A percentile compares a stretch with the other conserved stretches of the same genome.
Evolutionary conservation across 2,113 vertebrate species (phyloP).

Genomic region (Oncorhynchus keta): DNA sequence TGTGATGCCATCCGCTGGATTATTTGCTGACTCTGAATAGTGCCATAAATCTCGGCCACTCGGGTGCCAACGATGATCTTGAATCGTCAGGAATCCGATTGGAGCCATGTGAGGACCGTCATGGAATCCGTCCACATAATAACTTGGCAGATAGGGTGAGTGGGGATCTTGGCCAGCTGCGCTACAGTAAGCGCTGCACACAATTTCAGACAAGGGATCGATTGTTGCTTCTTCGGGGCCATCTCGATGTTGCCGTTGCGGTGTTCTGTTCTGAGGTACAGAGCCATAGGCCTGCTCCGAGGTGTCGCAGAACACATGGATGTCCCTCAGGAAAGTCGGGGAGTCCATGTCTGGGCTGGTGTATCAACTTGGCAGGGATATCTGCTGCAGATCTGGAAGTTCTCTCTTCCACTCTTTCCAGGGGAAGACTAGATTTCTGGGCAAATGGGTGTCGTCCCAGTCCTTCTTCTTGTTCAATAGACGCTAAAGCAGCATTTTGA

Average conservation of each 20-base stretch:
- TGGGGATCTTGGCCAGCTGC: not conserved
- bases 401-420: no score
- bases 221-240: not conserved
- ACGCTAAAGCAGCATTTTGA: constrained; percentile 2
- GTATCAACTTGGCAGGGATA: no score
- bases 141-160: not conserved
- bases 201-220: not conserved
- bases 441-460: constrained; percentile 2
- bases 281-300: no score
- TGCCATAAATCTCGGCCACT: not conserved
- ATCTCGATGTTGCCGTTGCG: not conserved
- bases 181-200: not conserved
- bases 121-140: not conserved
- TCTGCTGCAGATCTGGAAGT: no score
- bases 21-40: not conserved
- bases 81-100: not conserved
- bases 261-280: no score
- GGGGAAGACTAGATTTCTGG: not conserved
- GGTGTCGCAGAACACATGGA: no score
- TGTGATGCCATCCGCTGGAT: not conserved
- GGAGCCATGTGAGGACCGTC: not conserved
- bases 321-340: no score
- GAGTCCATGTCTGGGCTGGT: no score
- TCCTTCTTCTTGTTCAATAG: constrained; percentile 2
- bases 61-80: not conserved